Percentiles rank a stretch among this genome's conserved stretches.
Evolutionary conservation across 2,797 vertebrate genomes (phyloP).

Genomic region (Acomys russatus): DNA sequence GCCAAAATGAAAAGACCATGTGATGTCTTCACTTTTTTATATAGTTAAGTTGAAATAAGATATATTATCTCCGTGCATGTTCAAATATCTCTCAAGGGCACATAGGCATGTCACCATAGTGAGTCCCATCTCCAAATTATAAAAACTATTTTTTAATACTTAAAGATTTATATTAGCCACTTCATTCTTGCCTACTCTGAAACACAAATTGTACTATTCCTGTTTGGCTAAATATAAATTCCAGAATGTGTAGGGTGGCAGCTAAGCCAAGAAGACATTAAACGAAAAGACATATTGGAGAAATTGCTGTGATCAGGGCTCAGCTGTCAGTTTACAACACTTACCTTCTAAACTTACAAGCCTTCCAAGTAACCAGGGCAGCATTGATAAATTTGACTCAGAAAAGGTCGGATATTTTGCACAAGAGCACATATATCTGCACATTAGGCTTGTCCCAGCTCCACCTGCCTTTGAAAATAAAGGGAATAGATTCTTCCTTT

Average conservation of each 20-base stretch:
- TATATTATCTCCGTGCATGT: slow-evolving; percentile 34
- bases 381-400: background rate
- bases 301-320: background rate
- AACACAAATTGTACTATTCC: background rate
- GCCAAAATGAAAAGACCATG: slow-evolving; percentile 41
- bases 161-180: background rate
- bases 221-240: slow-evolving; percentile 32
- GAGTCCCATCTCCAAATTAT: slow-evolving; percentile 26
- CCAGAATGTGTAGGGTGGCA: background rate
- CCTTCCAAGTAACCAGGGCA: background rate
- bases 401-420: background rate
- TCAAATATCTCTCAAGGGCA: background rate
- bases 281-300: background rate
- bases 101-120: background rate
- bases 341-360: slow-evolving; percentile 35
- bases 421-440: background rate
- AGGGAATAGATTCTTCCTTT: too few relatives aligned
- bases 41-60: slow-evolving; percentile 62
- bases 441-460: background rate
- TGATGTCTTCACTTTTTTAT: slow-evolving; percentile 65
- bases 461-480: background rate
- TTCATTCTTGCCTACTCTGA: slow-evolving; percentile 54
- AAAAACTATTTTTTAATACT: slow-evolving; percentile 29
- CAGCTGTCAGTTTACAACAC: background rate
- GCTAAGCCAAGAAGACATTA: background rate